These are phyloP conservation scores for Eubasilissa splendida DNA, from an alignment of 2,888 invertebrate genomes.

Conservation along the genomic window DNA sequence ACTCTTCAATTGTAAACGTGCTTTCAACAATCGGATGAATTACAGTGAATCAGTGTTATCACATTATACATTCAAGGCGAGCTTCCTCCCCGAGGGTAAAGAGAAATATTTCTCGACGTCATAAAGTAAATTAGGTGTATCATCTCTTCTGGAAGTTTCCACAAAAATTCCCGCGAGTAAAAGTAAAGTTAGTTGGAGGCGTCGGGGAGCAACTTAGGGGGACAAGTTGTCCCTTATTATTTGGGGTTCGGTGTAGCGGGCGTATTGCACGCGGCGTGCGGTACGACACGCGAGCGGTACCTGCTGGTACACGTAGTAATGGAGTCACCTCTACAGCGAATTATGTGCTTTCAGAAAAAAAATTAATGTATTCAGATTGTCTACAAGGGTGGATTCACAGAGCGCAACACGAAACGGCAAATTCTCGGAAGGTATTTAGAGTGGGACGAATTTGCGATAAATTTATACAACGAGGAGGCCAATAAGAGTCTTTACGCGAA, in stretches of 20 bases:
- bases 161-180: not conserved
- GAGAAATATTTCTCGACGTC: not conserved
- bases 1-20: too few relatives aligned
- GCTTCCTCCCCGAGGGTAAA: not conserved
- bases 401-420: too few relatives aligned
- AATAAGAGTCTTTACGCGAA: too few relatives aligned
- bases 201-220: not conserved
- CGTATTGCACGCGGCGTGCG: not conserved
- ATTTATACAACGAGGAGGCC: too few relatives aligned
- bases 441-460: too few relatives aligned
- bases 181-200: constrained; percentile 1
- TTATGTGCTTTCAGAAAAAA: not conserved
- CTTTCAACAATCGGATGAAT: not conserved
- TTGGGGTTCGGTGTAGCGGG: not conserved
- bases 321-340: not conserved
- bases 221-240: constrained; percentile 5
- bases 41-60: not conserved
- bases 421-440: too few relatives aligned
- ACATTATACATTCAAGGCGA: not conserved
- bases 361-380: not conserved
- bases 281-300: constrained; percentile 13
- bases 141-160: not conserved
- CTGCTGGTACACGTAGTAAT: not conserved
- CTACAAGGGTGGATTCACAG: too few relatives aligned
- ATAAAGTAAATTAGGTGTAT: constrained; percentile 24